Evolutionary conservation across 1,140 invertebrate genomes (phyloP).

Genomic region (Lordiphosa collinella): DNA sequence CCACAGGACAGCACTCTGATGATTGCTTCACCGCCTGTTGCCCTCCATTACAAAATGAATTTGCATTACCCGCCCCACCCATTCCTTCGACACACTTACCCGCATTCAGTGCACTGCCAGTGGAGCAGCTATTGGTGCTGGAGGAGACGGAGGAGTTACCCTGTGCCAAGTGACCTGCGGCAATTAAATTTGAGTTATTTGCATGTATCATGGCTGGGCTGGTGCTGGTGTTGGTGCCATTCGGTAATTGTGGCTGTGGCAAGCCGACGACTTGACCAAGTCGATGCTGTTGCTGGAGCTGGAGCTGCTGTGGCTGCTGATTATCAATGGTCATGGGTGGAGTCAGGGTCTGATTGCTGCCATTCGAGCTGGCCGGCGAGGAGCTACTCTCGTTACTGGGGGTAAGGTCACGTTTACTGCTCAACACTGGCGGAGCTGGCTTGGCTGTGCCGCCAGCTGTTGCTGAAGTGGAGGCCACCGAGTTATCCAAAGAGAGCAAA

Average conservation of each 20-base stretch:
- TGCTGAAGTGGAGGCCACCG: constrained; percentile 26
- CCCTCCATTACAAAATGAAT: constrained; percentile 25
- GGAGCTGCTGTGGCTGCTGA: constrained; percentile 41
- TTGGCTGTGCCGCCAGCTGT: too few relatives aligned
- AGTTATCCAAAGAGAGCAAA: constrained; percentile 66
- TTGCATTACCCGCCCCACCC: neutral
- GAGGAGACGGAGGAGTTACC: neutral
- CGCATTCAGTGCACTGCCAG: constrained; percentile 52
- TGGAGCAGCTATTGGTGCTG: constrained; percentile 30
- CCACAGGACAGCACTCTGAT: neutral
- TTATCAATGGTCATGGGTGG: constrained; percentile 77
- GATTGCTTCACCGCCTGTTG: neutral
- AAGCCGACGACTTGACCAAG: constrained; percentile 29
- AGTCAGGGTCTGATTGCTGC: constrained; percentile 76
- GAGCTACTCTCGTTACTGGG: constrained; percentile 54
- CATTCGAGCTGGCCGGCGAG: constrained; percentile 72
- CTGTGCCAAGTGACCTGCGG: constrained; percentile 33
- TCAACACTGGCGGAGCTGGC: constrained; percentile 38
- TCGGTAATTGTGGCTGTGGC: constrained; percentile 56
- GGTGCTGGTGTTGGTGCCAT: constrained; percentile 49
- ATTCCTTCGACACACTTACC: constrained; percentile 45
- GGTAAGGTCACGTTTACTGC: constrained; percentile 55
- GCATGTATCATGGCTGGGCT: constrained; percentile 68
- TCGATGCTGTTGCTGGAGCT: constrained; percentile 18
- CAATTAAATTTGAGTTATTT: constrained; percentile 76